phyloP scores from a whole-genome alignment of 2,113 vertebrate genomes.

The Bungarus multicinctus region DNA sequence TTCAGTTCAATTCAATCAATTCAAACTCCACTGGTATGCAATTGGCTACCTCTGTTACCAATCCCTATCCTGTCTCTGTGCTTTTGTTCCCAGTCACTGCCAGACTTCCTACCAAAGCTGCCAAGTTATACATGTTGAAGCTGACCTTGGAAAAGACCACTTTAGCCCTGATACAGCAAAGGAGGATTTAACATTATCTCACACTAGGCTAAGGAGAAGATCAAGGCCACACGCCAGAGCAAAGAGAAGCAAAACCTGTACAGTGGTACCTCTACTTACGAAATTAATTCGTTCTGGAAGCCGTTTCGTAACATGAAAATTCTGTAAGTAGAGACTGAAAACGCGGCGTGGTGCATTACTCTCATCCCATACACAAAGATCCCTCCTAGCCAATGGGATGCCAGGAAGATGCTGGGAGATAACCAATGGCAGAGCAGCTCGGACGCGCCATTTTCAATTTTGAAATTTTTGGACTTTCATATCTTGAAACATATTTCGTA shows the following conservation, averaged over 20 bases:
- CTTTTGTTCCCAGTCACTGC: not conserved
- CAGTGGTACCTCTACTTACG: no score
- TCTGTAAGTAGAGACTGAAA: no score
- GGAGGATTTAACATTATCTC: not conserved
- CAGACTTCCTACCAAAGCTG: not conserved
- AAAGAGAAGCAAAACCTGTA: not conserved
- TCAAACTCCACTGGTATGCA: not conserved
- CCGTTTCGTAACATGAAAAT: no score
- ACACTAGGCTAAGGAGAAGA: not conserved
- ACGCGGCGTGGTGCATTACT: no score
- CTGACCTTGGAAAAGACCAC: not conserved
- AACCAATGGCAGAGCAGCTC: no score
- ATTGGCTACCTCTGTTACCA: not conserved
- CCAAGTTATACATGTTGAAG: not conserved
- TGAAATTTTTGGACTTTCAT: no score
- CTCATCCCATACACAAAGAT: no score
- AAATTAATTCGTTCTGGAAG: no score
- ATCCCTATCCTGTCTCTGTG: not conserved
- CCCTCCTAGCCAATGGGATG: no score
- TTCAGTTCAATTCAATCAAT: not conserved
- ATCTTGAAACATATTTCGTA: no score
- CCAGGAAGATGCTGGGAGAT: no score
- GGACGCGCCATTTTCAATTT: no score
- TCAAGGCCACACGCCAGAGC: not conserved
- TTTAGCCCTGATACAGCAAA: not conserved